Base-by-base conservation (phyloP, 1,140 invertebrate species). In the Aphidius ervi region DNA sequence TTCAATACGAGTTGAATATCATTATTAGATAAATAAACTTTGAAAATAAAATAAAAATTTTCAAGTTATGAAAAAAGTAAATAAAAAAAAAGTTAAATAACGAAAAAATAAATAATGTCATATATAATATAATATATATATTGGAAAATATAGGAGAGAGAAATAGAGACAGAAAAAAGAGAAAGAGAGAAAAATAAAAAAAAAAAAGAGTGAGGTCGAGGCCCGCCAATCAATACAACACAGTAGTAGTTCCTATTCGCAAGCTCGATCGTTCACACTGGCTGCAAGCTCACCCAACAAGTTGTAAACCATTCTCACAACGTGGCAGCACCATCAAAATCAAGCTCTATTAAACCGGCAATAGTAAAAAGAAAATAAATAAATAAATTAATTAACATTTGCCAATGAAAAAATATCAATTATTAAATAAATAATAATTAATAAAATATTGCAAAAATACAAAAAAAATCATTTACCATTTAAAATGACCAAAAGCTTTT, bases 191-290 rank as follows among this genome's bases (percentile, higher is more conserved):
- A 59, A 54, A 54, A 54, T 54, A 59, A 59, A 6, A 50, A n/a
- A 42, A 20, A 41, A 41, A 40, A 20, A 40, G 55, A 56, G 43
- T 41, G 54, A 56, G 55, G 52, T 47, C 46, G 41, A 56, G 42
- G 55, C 58, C 60, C 64, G 64, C 64, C 64, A 63, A 65, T 65
- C 64, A 63, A 65, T 65, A 65, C 63, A 41, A 56, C 57, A 59
- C 59, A 55, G 47, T 46, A 9, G 58, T 64, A 39, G 53, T 60
- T 63, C 58, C 49, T 52, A 52, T 52, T 9, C 52, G 54, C 56
- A 65, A 63, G 58, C 58, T 63, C 55, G 46, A 56, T 46, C 46
- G 46, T 47, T 60, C 40, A 54, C 8, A 6, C n/a, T 54, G 5
- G 40, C 40, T 58, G 58, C 64, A 63, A 59, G 61, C 64, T 63